Base-by-base conservation (phyloP, 92 coral and sea anemone genomes). In the Porites cylindrica region DNA sequence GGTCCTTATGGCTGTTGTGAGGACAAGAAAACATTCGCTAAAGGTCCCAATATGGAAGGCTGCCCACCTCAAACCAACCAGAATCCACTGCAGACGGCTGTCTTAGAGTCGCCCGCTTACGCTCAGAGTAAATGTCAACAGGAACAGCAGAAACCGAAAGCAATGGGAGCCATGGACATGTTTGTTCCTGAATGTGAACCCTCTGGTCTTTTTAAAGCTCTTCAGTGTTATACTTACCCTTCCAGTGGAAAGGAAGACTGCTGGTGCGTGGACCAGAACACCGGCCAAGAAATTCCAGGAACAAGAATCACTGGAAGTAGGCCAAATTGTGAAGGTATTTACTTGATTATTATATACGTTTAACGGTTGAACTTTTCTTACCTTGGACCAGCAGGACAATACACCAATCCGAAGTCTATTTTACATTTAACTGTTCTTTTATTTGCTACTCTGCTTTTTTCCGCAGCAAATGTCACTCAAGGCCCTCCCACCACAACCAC, bases 1-100 rank as follows among this genome's bases (percentile, higher is more conserved):
- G 88, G 95, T 51, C 94, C 93, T 62, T 93, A 96, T 76, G 99
- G 97, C 20, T 96, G 99, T 72, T 96, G 99, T 72, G 64, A 85
- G 5, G 99, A 96, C 86, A 90, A 88, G 6, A 68, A 56, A 13
- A 95, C 94, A 7, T 83, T 91, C 50, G 96, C 99, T 13, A 95
- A 92, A 85, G 99, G 98, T 18, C 99, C 99, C 9, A 88, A 92
- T 50, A 81, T 65, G 89, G 99, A 90, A 76, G 99, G 98, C 10
- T 96, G 99, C 71, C 93, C 89, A 2, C 76, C 84, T 16, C 78
- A 76, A 50, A 52, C 23, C 3, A 69, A 51, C 24, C 76, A 77
- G 24, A 71, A 51, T 21, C 88, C 74, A 1, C 75, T 51, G 1
- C 78, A 83, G 7, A 75, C 78, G 66, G 72, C 85, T 7, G 77